A percentile compares a stretch with the other conserved stretches of the same genome.
phyloP scores from a whole-genome alignment of 2,797 vertebrate species.

The Pantherophis vulpinus region DNA sequence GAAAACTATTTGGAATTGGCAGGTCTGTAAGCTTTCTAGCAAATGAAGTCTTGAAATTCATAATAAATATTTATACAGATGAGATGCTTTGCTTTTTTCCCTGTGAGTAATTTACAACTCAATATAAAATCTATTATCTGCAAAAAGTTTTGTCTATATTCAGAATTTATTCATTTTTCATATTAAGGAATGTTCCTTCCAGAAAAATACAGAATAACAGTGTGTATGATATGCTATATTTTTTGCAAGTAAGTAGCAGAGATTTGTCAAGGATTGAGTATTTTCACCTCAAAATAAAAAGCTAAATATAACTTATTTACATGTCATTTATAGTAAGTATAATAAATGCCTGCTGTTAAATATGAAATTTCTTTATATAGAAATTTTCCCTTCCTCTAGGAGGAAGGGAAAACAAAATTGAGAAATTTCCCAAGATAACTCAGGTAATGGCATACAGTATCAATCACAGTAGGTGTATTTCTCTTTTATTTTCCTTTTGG shows the following conservation, averaged over 20 bases:
- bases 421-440: background rate
- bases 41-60: constrained; percentile 57
- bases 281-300: background rate
- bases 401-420: background rate
- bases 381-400: background rate
- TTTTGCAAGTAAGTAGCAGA: background rate
- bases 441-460: background rate
- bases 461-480: background rate
- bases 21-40: constrained; percentile 50
- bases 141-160: background rate
- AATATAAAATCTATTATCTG: background rate
- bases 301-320: background rate
- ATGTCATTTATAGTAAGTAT: background rate
- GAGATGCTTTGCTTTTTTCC: background rate
- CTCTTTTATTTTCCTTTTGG: background rate
- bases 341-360: background rate
- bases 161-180: background rate
- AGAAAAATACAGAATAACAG: background rate
- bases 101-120: background rate
- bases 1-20: constrained; percentile 24
- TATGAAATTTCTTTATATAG: background rate
- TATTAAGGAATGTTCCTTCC: background rate
- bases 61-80: constrained; percentile 70
- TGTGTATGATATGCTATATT: background rate
- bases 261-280: background rate